Percentiles rank a stretch among this genome's conserved stretches.
Conservation (phyloP, 2,113 vertebrate genomes). For the Podarcis raffonei region DNA sequence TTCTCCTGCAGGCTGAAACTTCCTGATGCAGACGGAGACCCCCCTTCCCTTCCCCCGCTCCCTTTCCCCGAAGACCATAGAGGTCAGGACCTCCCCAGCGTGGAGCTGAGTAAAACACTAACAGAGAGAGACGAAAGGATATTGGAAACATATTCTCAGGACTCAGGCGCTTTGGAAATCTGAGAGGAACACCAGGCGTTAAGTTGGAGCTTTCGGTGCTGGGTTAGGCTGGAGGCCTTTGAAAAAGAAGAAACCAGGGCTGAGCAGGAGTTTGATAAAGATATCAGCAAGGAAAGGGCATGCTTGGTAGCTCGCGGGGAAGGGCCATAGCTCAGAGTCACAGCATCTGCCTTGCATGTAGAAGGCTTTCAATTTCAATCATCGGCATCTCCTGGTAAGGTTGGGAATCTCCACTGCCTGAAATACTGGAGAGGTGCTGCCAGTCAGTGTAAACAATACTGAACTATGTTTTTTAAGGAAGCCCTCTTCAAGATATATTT, state of each 20-base stretch:
- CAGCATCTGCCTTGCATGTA: too few species aligned
- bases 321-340: too few species aligned
- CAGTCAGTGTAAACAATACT: too few species aligned
- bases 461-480: too few species aligned
- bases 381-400: too few species aligned
- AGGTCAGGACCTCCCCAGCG: slow-evolving; percentile 88
- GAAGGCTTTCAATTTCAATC: too few species aligned
- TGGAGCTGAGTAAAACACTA: slow-evolving; percentile 83
- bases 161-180: slow-evolving; percentile 76
- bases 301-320: not conserved
- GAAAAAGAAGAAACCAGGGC: slow-evolving; percentile 34
- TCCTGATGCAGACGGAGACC: slow-evolving; percentile 74
- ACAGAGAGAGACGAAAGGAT: slow-evolving; percentile 86
- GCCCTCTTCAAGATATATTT: too few species aligned
- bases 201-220: slow-evolving; percentile 75
- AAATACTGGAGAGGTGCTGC: too few species aligned
- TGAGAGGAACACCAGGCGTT: slow-evolving; percentile 75
- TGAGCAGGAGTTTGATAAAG: slow-evolving; percentile 74
- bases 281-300: slow-evolving; percentile 48
- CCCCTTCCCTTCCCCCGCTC: slow-evolving; percentile 56
- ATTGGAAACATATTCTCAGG: slow-evolving; percentile 95
- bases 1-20: slow-evolving; percentile 67
- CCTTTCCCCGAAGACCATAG: slow-evolving; percentile 80
- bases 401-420: too few species aligned
- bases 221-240: slow-evolving; percentile 11